Base-by-base conservation (phyloP, 2,797 vertebrate genomes). In the Adelosebastes latens region DNA sequence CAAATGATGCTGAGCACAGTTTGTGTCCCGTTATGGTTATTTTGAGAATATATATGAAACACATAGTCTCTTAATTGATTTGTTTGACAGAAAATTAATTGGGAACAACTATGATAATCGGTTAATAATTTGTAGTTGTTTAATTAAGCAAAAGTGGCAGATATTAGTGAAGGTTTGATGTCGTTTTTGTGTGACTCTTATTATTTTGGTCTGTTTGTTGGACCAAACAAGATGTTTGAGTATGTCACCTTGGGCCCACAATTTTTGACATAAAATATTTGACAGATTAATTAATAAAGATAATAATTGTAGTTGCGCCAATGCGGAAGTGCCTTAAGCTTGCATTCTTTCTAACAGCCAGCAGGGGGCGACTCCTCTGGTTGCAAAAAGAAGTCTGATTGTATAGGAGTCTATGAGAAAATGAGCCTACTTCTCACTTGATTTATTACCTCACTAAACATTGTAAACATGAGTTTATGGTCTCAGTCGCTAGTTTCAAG, bases 1-100 rank as follows among this genome's bases (percentile, higher is more conserved):
- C 72, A 81, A 71, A 77, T 70, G 42, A 42, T 58, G 56, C 80
- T 20, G 70, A 29, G 34, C 61, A 27, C 46, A 13, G 69, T 29
- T 56, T 70, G 49, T 73, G 63, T n/a, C 6, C 24, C 39, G 18
- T 60, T 20, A 72, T 34, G 58, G 46, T 59, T 31, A 39, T 62
- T 62, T 75, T 64, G 20, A 68, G 42, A 55, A 66, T 59, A 14
- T 59, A 12, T 22, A 53, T 42, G 6, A 60, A 49, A 68, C 20
- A 24, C 18, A 42, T 6, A 1, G 5, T 16, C 0, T 2, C 20
- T 56, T 62, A 49, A 36, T 27, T 55, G 14, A 59, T 18, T 12
- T 27, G 31, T 11, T 1, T 0, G 7, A 69, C n/a, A 32, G 31
- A 39, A 58, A 25, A 36, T 9, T 5, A 46, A 6, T 9, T 13